Conservation (phyloP, 2,888 invertebrate species). For the Calameuta pallipes region DNA sequence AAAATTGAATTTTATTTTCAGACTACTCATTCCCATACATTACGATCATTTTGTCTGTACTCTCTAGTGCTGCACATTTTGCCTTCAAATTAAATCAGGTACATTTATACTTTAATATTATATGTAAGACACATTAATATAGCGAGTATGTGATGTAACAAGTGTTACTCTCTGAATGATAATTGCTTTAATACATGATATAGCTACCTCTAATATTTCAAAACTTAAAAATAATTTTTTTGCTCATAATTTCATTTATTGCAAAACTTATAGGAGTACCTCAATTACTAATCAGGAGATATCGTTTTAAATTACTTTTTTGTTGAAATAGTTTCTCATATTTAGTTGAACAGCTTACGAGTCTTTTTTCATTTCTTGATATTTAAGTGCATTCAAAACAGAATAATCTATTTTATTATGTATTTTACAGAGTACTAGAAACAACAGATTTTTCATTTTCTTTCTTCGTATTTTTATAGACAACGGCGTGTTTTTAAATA, state of each 20-base stretch:
- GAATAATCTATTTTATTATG: no score
- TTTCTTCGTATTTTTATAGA: no score
- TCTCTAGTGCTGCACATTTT: conserved; percentile 93
- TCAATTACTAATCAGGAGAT: background rate
- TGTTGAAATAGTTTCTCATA: background rate
- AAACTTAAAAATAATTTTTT: background rate
- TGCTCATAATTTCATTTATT: background rate
- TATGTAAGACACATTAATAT: background rate
- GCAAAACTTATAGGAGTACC: background rate
- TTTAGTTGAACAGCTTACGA: background rate
- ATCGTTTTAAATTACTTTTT: background rate
- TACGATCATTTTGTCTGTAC: conserved; percentile 89
- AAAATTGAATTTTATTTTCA: conserved; percentile 67
- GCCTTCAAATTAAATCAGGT: conserved; percentile 87
- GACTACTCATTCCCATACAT: conserved; percentile 96
- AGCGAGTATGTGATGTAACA: background rate
- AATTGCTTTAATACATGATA: background rate
- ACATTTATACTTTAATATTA: conserved; percentile 22
- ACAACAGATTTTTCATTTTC: no score
- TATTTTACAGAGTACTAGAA: no score
- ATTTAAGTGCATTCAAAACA: no score
- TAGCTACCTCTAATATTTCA: background rate
- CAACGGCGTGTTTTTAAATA: no score
- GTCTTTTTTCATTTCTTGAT: background rate
- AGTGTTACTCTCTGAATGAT: background rate